Percentiles rank a stretch among this genome's conserved stretches.
These are phyloP conservation scores for Mimachlamys varia DNA, from an alignment of 2,888 invertebrate genomes.

Conservation along the genomic window DNA sequence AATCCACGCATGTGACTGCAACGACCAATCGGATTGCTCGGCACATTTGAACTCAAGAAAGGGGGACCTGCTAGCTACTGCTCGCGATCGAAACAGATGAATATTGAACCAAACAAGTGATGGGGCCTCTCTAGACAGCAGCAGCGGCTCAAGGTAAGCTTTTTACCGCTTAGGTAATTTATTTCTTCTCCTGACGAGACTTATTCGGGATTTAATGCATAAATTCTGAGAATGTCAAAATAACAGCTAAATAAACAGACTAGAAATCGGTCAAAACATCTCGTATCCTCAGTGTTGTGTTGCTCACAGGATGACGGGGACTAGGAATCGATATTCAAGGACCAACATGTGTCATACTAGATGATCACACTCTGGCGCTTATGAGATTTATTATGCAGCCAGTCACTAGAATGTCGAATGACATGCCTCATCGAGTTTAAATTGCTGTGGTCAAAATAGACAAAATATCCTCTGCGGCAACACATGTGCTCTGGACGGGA, in stretches of 20 bases:
- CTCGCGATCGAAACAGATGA: not conserved
- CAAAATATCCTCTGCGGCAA: too few relatives aligned
- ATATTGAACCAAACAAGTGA: not conserved
- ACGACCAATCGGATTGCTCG: conserved; percentile 13
- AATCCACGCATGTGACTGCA: not conserved
- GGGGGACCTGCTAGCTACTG: conserved; percentile 12
- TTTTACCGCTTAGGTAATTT: not conserved
- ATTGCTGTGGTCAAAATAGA: too few relatives aligned
- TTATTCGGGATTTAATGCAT: not conserved
- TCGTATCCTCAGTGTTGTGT: not conserved
- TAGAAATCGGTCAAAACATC: not conserved
- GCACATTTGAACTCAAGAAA: conserved; percentile 14
- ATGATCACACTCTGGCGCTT: not conserved
- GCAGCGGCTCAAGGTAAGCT: not conserved
- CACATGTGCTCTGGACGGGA: too few relatives aligned
- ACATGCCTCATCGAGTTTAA: not conserved
- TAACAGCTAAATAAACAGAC: not conserved
- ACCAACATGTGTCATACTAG: not conserved
- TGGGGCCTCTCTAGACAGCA: not conserved
- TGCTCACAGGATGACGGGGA: not conserved
- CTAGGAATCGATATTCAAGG: not conserved
- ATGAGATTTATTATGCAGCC: not conserved
- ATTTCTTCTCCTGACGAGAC: not conserved
- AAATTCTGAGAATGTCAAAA: not conserved
- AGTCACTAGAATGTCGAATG: not conserved